A percentile compares a stretch with the other conserved stretches of the same genome.
phyloP scores from a whole-genome alignment of 2,113 vertebrate species.

The Tautogolabrus adspersus region DNA sequence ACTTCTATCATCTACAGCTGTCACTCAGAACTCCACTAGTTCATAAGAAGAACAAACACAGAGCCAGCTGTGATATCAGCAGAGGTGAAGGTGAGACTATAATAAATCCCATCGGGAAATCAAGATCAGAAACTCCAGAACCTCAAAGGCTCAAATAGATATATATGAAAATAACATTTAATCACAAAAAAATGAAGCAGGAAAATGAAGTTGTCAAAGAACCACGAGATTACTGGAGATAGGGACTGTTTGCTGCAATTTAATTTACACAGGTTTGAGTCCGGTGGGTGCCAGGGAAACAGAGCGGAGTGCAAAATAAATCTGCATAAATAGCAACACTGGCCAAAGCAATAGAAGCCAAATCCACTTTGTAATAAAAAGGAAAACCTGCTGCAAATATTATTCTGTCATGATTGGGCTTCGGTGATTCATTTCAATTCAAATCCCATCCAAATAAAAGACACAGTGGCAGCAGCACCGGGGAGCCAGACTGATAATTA shows the following conservation, averaged over 20 bases:
- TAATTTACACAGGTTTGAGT: neutral
- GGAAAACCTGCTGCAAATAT: neutral
- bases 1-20: conserved; percentile 11
- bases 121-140: conserved; percentile 27
- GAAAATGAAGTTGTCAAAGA: conserved; percentile 5
- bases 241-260: neutral
- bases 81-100: conserved; percentile 21
- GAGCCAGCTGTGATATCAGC: conserved; percentile 27
- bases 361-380: neutral
- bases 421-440: neutral
- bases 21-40: conserved; percentile 15
- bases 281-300: neutral
- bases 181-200: neutral
- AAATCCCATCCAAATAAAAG: neutral
- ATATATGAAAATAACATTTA: neutral
- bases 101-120: conserved; percentile 37
- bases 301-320: neutral
- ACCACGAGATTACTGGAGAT: neutral
- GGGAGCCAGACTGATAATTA: conserved; percentile 1
- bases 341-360: neutral
- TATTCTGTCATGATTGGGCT: neutral
- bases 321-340: neutral
- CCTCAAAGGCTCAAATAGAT: conserved; percentile 23
- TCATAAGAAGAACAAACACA: conserved; percentile 21
- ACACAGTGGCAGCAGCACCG: neutral